Base-by-base conservation (phyloP, 2,113 vertebrate species). In the Brachypodius melanocephalos region DNA sequence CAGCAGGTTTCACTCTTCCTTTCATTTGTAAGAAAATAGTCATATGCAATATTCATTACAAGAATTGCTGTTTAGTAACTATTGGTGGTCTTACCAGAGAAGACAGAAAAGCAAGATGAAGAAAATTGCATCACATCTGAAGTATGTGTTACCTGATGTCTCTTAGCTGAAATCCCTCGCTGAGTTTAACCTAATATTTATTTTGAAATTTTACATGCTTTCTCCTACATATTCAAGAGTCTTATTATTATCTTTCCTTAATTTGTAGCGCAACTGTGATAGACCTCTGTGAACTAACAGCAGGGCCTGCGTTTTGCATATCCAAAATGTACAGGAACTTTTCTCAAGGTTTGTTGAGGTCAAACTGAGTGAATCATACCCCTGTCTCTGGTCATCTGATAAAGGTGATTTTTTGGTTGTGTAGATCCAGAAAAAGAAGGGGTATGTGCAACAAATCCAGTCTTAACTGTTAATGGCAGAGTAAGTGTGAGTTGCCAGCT, bases 1-100 rank as follows among this genome's bases (percentile, higher is more conserved):
- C 95, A 98, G 97, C 95, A 97, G 91, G 91, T 97, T 97, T 98
- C 97, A 95, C 96, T 98, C 98, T 97, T 97, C 97, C 91, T 89
- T 80, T 94, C 97, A 96, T 98, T 97, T 93, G 34, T 79, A 83
- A 86, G 65, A 94, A 94, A 95, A 78, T 43, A 74, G 49, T 40
- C 85, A 65, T 96, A 78, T 96, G 92, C 42, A 80, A 95, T 94
- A 94, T 55, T 93, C 72, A 96, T 97, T 94, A 93, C 78, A 93
- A 91, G 73, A 81, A 55, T 32, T 75, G 17, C 85, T 90, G 26
- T 76, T 69, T 77, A 91, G 61, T 79, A 75, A 76, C 71, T 81
- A 82, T 42, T 95, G 81, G 82, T 89, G 88, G 62, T 77, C 78
- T 85, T 94, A 68, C 29, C 66, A 68, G 22, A 61, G 36, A 75